Percentiles rank a stretch among this genome's conserved stretches.
Evolutionary conservation across 2,888 invertebrate species (phyloP).

Genomic region (Fragum fragum): DNA sequence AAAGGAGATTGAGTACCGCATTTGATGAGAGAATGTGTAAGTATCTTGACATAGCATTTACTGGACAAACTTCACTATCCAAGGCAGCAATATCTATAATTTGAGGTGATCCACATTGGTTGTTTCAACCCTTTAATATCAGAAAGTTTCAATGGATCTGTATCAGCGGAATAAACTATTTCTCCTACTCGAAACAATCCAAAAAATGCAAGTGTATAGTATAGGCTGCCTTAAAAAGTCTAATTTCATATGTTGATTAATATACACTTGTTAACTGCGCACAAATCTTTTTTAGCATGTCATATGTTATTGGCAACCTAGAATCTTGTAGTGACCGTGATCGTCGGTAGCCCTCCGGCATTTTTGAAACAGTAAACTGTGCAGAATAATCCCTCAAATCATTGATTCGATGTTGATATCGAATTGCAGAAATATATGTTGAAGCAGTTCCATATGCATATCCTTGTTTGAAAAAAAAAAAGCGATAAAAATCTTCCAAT

Average conservation of each 20-base stretch:
- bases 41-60: neutral
- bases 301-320: slow-evolving; percentile 15
- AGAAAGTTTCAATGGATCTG: neutral
- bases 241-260: slow-evolving; percentile 18
- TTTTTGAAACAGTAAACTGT: slow-evolving; percentile 9
- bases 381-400: slow-evolving; percentile 1
- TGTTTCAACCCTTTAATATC: neutral
- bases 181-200: slow-evolving; percentile 12
- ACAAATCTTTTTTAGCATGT: neutral
- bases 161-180: neutral
- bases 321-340: slow-evolving; percentile 10
- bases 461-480: slow-evolving; percentile 25
- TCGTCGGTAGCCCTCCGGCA: slow-evolving; percentile 15
- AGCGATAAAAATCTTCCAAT: slow-evolving; percentile 9
- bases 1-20: neutral
- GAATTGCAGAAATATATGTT: slow-evolving; percentile 26
- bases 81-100: neutral
- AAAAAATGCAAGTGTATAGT: slow-evolving; percentile 17
- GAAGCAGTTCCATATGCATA: slow-evolving; percentile 19
- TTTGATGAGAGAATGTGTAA: neutral
- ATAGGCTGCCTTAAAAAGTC: slow-evolving; percentile 8
- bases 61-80: slow-evolving; percentile 9
- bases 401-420: slow-evolving; percentile 2
- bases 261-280: neutral
- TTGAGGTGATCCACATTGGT: slow-evolving; percentile 13